Evolutionary conservation across 2,888 invertebrate genomes (phyloP), one percentile per base, ranked within the genome.

Genomic region (Eucera pruinosa): DNA sequence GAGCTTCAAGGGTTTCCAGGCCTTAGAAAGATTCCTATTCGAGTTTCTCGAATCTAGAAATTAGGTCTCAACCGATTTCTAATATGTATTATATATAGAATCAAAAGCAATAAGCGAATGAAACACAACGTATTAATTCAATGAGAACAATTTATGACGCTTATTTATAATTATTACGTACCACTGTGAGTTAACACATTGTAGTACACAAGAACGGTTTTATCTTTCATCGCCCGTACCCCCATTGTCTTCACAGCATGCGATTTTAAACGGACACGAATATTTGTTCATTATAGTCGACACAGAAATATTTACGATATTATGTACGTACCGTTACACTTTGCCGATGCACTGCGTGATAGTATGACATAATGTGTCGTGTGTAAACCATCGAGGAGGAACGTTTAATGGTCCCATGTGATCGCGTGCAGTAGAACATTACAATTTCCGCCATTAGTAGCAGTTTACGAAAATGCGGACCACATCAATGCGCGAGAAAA

Each of bases 391-490:
- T 58, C 65, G 47, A 33, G 57, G 52, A 47, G 52, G 48, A 54
- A 62, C 62, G 41, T 43, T 71, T 75, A 72, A 75, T 72, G 61
- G 74, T n/a, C 66, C 48, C 60, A 54, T 45, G 41, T 20, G 66
- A 61, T 74, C 55, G 61, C 75, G 61, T 74, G 76, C 66, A 6
- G 18, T 30, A 11, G 39, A 50, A 52, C 52, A 52, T 65, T 48
- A 65, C 60, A 66, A 73, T 76, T 76, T 76, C 71, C 74, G 43
- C 74, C 33, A 55, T 73, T 48, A 76, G 47, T 18, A 6, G 55
- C 48, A 30, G 60, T 75, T 72, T 65, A 72, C 33, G 39, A 65
- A 72, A 72, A 65, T 15, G 41, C 43, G 33, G 45, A 20, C 47
- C 50, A 64, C 58, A 57, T 18, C 5, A 23, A 15, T 30, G n/a